phyloP scores from a whole-genome alignment of 2,888 invertebrate genomes.

The Drosophila putrida region DNA sequence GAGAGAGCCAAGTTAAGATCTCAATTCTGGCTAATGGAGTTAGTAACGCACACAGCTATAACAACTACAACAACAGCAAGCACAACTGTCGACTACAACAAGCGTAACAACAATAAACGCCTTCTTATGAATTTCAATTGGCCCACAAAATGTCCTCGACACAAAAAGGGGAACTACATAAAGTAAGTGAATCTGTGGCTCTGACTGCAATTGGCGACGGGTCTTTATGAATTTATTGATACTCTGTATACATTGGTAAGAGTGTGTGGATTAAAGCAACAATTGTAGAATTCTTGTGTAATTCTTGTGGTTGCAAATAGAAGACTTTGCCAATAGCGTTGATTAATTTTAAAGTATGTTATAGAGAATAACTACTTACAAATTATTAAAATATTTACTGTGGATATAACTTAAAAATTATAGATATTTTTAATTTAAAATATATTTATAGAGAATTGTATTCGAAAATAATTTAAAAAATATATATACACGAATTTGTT shows the following conservation, averaged over 20 bases:
- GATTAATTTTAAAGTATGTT: too few species aligned
- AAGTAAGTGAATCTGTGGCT: constrained; percentile 27
- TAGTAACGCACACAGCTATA: constrained; percentile 21
- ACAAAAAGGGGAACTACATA: constrained; percentile 11
- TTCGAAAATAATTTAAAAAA: too few species aligned
- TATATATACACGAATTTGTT: too few species aligned
- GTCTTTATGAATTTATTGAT: constrained; percentile 19
- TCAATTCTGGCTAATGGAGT: constrained; percentile 71
- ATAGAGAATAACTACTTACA: too few species aligned
- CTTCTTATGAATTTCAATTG: constrained; percentile 78
- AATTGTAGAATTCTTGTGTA: too few species aligned
- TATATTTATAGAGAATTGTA: too few species aligned
- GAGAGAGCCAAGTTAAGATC: constrained; percentile 37
- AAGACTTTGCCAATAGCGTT: too few species aligned
- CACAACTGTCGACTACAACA: not conserved
- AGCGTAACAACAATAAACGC: constrained; percentile 43
- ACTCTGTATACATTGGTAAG: constrained; percentile 1
- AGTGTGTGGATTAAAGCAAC: not conserved
- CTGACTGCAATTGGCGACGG: constrained; percentile 29
- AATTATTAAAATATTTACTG: too few species aligned
- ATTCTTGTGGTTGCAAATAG: too few species aligned
- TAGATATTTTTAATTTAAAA: too few species aligned
- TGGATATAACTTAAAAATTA: too few species aligned
- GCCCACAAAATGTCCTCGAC: constrained; percentile 46
- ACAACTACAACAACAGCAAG: constrained; percentile 7